Evolutionary conservation across 2,888 invertebrate genomes (phyloP), one percentile per base, ranked within the genome.

Genomic region (Stictocephala bisonia): DNA sequence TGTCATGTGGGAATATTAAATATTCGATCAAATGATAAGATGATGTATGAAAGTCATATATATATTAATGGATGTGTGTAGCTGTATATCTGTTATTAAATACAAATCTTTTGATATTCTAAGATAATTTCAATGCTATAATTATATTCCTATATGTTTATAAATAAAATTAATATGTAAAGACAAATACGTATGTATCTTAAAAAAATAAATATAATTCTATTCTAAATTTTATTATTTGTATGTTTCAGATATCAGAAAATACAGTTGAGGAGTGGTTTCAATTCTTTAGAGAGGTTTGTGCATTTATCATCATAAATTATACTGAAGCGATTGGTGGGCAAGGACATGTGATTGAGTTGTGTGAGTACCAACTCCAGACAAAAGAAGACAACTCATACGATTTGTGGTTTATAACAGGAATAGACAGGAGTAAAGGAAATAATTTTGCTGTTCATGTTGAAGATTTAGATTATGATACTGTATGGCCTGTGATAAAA

Each of bases 251-350:
- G 60, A 35, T 60, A 24, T 22, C 60, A 60, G 60, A 60, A 20
- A 1, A 3, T 2, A 22, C 13, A 13, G 40, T 60, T 7, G 35
- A 6, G 9, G 60, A 35, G 15, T 60, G 31, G n/a, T 60, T 29
- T 13, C 13, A 60, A 20, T 22, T 11, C 40, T 60, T 60, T 35
- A 60, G 35, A 22, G 15, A 40, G 11, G 60, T 60, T 6, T 60
- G 60, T 20, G 60, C 60, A 18, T 60, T 60, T 40, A 35, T 60
- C 1, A 60, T 60, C n/a, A 60, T 60, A 27, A 60, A 60, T 35
- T 60, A 60, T 24, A 60, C 60, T 22, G 22, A 60, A 22, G 29
- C 60, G 4, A 60, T 60, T 60, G 60, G 60, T 18, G 60, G 60
- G 60, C 60, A 31, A 11, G 40, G 40, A 3, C 60, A 60, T 35